Percentiles rank a stretch among this genome's conserved stretches.
These are phyloP conservation scores for Acyrthosiphon pisum DNA, from an alignment of 1,140 invertebrate species.

Conservation along the genomic window DNA sequence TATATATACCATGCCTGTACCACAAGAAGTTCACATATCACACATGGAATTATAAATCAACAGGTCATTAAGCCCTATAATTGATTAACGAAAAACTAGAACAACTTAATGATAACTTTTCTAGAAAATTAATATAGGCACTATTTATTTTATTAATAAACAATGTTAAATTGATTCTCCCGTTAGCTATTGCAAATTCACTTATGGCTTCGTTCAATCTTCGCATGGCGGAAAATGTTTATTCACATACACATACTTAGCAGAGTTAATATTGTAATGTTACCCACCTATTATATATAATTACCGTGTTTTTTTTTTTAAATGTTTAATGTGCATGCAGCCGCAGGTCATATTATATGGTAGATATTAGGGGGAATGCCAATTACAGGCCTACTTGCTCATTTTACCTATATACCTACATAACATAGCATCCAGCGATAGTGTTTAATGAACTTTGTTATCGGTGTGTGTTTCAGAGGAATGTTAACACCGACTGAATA, in stretches of 20 bases:
- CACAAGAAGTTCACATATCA: not conserved
- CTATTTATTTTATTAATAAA: not conserved
- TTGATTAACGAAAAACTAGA: not conserved
- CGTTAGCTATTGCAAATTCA: not conserved
- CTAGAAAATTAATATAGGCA: not conserved
- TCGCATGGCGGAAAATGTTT: not conserved
- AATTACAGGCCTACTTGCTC: not conserved
- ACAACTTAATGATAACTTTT: not conserved
- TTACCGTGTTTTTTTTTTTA: not conserved
- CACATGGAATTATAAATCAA: too few species aligned
- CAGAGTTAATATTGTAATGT: not conserved
- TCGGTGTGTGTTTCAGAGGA: slow-evolving; percentile 65
- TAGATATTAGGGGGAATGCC: not conserved
- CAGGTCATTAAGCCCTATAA: too few species aligned
- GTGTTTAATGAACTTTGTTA: not conserved
- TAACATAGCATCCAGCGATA: not conserved
- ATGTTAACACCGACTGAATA: slow-evolving; percentile 77
- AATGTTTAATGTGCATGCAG: not conserved
- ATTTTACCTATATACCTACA: not conserved
- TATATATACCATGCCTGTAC: not conserved
- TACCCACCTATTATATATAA: not conserved
- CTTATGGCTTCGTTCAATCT: not conserved
- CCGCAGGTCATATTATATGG: not conserved
- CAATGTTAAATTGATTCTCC: not conserved
- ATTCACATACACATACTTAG: not conserved